Base-by-base conservation (phyloP, 2,888 invertebrate species). In the Trissonchulus latispiculum region DNA sequence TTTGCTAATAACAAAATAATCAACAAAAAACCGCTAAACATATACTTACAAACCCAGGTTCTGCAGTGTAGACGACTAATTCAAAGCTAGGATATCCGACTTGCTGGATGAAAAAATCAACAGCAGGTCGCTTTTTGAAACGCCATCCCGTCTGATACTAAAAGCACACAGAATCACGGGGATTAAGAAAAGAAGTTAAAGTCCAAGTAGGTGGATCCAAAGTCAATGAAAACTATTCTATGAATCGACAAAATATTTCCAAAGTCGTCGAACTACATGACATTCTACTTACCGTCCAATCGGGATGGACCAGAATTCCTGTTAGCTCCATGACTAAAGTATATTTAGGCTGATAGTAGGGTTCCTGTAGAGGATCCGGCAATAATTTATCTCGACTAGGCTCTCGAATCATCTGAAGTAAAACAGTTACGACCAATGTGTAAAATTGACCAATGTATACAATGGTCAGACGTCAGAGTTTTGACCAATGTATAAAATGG, bases 121-220 rank as follows among this genome's bases (percentile, higher is more conserved):
- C 89, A 59, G 93, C 95, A 0, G 97, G 97, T 69, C 99, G 89
- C 85, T 97, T 99, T 85, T 96, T 95, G 84, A 97, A 99, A 78
- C 96, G 89, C 95, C 95, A 97, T 1, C 96, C 96, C 75, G 95
- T 95, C 84, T 91, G 90, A 83, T 95, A 95, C 84, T 89, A 82
- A 48, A 84, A 79, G n/a, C n/a, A n/a, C n/a, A n/a, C n/a, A n/a
- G n/a, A n/a, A n/a, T n/a, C n/a, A n/a, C n/a, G n/a, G n/a, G n/a
- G n/a, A n/a, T n/a, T n/a, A n/a, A n/a, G n/a, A n/a, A n/a, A n/a
- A n/a, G n/a, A n/a, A n/a, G n/a, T n/a, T n/a, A n/a, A n/a, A n/a
- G n/a, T n/a, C n/a, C n/a, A n/a, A n/a, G n/a, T n/a, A n/a, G n/a
- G n/a, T n/a, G n/a, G n/a, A n/a, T n/a, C n/a, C n/a, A n/a, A n/a